Percentiles rank a stretch among this genome's conserved stretches.
Conservation (phyloP, 1,140 invertebrate genomes). For the Varroa destructor region DNA sequence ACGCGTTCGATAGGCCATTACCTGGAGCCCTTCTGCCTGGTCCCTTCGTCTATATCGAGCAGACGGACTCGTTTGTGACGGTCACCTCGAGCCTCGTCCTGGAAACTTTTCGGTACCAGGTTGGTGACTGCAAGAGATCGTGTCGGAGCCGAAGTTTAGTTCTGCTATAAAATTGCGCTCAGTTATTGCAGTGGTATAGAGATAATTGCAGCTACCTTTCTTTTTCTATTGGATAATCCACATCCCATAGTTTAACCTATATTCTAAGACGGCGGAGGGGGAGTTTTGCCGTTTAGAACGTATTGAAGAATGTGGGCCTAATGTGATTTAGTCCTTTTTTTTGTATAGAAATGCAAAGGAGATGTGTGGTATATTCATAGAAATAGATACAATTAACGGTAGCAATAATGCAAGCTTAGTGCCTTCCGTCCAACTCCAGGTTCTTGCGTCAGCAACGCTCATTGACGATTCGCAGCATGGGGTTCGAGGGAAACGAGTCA, state of each 20-base stretch:
- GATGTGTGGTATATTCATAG: too few species aligned
- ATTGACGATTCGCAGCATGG: constrained; percentile 41
- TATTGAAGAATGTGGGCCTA: too few species aligned
- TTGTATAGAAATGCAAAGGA: too few species aligned
- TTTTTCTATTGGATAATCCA: too few species aligned
- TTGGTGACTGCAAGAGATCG: background rate
- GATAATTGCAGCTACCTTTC: too few species aligned
- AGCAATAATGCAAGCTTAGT: too few species aligned
- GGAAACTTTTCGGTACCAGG: constrained; percentile 59
- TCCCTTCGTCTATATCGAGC: constrained; percentile 58
- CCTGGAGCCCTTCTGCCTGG: constrained; percentile 62
- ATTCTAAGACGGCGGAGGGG: too few species aligned
- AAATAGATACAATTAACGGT: too few species aligned
- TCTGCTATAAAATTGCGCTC: background rate
- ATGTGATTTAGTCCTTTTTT: too few species aligned
- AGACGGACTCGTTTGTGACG: constrained; percentile 64
- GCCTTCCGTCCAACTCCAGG: constrained; percentile 39
- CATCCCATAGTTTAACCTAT: too few species aligned
- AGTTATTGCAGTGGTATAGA: too few species aligned
- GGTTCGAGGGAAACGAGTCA: constrained; percentile 41
- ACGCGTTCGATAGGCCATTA: constrained; percentile 58
- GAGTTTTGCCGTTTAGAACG: too few species aligned
- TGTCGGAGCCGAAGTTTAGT: background rate
- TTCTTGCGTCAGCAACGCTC: constrained; percentile 41
- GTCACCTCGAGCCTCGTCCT: constrained; percentile 56